Evolutionary conservation across 2,113 vertebrate species (phyloP).

Genomic region (Rhea pennata): DNA sequence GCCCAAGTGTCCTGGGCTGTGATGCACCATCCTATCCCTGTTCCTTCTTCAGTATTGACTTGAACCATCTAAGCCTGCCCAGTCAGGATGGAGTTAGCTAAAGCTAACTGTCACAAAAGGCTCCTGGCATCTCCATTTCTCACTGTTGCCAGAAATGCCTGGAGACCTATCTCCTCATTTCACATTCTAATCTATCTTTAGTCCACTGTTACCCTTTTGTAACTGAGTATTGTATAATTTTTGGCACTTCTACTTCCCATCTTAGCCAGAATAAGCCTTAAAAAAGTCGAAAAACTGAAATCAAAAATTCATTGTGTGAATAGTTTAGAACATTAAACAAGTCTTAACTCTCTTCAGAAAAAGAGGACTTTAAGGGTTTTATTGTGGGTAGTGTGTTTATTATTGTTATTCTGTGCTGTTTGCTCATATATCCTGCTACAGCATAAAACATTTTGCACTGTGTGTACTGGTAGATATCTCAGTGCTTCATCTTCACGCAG

Average conservation of each 20-base stretch:
- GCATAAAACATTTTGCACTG: neutral
- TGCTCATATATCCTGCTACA: neutral
- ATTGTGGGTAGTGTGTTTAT: constrained; percentile 12
- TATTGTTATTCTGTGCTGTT: constrained; percentile 10
- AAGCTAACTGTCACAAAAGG: neutral
- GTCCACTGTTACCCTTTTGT: neutral
- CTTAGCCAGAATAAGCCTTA: neutral
- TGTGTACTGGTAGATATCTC: constrained; percentile 12
- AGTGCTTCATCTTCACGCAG: neutral
- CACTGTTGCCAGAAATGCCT: neutral
- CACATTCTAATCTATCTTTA: constrained; percentile 1
- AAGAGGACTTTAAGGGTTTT: neutral
- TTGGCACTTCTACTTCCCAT: neutral
- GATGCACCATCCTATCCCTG: neutral
- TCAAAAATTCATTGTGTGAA: neutral
- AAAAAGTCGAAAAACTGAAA: neutral
- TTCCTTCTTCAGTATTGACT: neutral
- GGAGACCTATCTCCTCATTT: neutral
- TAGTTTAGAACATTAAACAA: constrained; percentile 11
- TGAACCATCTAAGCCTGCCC: neutral
- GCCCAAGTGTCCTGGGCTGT: neutral
- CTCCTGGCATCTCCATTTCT: neutral
- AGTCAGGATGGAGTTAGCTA: neutral
- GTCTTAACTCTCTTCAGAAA: neutral
- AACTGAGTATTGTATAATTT: neutral